Percentiles rank a stretch among this genome's conserved stretches.
These are phyloP conservation scores for Ammodytes dubius DNA, from an alignment of 2,113 vertebrate species.

Conservation along the genomic window DNA sequence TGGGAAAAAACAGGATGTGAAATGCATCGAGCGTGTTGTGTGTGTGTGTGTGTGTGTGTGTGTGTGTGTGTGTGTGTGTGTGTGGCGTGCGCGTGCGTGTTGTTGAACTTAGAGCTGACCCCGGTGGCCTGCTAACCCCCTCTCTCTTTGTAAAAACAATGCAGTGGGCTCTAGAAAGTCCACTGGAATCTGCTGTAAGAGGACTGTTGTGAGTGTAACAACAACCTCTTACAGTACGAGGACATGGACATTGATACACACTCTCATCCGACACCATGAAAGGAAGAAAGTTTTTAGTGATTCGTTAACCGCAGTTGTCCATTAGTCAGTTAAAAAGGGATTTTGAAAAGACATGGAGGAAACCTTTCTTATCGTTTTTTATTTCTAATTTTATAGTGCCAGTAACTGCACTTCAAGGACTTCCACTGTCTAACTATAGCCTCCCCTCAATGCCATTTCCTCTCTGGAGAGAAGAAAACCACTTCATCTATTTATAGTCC, in stretches of 20 bases:
- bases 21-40: not conserved
- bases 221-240: constrained; percentile 29
- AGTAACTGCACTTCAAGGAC: constrained; percentile 19
- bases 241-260: constrained; percentile 3
- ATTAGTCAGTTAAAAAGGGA: not conserved
- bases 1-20: constrained; percentile 47
- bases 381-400: not conserved
- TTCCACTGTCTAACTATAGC: constrained; percentile 20
- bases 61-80: not conserved
- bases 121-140: constrained; percentile 46
- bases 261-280: not conserved
- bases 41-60: not conserved
- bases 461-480: constrained; percentile 9
- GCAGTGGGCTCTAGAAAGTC: constrained; percentile 18
- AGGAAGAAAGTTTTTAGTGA: not conserved
- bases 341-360: not conserved
- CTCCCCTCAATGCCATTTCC: constrained; percentile 12
- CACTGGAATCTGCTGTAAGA: constrained; percentile 20
- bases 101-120: constrained; percentile 60
- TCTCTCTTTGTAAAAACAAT: constrained; percentile 53
- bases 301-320: not conserved
- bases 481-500: constrained; percentile 40
- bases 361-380: not conserved
- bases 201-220: not conserved
- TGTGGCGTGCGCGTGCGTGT: not conserved